phyloP scores from a whole-genome alignment of 2,113 vertebrate species.

The Xenopus borealis region DNA sequence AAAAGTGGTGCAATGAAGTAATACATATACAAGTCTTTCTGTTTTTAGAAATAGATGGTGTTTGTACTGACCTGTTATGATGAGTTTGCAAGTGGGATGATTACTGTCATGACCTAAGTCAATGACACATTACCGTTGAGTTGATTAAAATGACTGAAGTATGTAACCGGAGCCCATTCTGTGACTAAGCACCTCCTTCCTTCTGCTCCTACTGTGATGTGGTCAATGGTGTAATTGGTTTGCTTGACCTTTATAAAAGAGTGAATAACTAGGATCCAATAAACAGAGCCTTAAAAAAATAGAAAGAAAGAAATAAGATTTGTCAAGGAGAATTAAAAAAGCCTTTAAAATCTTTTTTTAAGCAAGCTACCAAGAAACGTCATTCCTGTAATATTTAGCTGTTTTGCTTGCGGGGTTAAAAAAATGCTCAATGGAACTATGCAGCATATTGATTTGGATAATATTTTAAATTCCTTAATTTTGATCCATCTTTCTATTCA shows the following conservation, averaged over 20 bases:
- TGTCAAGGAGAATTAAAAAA: conserved; percentile 21
- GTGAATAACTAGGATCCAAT: conserved; percentile 35
- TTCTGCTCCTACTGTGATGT: conserved; percentile 23
- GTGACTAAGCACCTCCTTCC: conserved; percentile 32
- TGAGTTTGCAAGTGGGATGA: conserved; percentile 30
- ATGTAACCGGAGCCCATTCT: conserved; percentile 18
- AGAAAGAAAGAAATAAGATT: conserved; percentile 9
- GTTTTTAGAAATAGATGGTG: not conserved
- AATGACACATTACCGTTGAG: conserved; percentile 30
- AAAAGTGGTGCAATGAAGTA: not conserved
- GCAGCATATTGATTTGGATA: not conserved
- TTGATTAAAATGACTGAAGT: conserved; percentile 47
- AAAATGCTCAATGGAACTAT: not conserved
- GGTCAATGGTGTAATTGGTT: conserved; percentile 46
- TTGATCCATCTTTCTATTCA: not conserved
- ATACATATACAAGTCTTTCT: not conserved
- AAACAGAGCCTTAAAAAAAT: conserved; percentile 19
- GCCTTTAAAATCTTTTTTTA: not conserved
- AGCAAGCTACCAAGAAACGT: not conserved
- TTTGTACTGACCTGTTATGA: conserved; percentile 28
- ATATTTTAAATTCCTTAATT: not conserved
- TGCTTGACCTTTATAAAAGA: conserved; percentile 36
- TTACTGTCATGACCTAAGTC: conserved; percentile 40
- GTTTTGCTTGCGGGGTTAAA: not conserved
- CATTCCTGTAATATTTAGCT: not conserved